phyloP scores from a whole-genome alignment of 2,888 invertebrate species.

The Eustalomyia histrio region DNA sequence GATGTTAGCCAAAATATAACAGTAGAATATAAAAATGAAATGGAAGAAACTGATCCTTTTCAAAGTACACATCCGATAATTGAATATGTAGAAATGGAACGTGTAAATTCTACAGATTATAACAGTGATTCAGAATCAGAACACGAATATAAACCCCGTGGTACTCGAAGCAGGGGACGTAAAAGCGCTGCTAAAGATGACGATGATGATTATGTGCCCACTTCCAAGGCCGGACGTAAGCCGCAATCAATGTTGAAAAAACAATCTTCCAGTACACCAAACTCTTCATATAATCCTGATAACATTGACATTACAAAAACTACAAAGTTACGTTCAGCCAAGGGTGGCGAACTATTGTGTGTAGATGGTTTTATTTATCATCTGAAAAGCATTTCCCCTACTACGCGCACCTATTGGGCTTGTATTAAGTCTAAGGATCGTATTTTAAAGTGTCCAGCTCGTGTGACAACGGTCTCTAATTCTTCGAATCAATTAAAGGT shows the following conservation, averaged over 20 bases:
- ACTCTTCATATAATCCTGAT: conserved; percentile 54
- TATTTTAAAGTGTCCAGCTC: conserved; percentile 73
- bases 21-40: conserved; percentile 47
- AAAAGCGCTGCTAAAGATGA: conserved; percentile 13
- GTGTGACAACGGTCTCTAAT: conserved; percentile 73
- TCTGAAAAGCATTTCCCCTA: conserved; percentile 71
- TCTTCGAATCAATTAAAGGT: conserved; percentile 71
- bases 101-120: conserved; percentile 39
- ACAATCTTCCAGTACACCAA: conserved; percentile 30
- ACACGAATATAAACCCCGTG: conserved; percentile 23
- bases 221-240: conserved; percentile 15
- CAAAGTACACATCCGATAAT: conserved; percentile 52
- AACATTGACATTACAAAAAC: conserved; percentile 68
- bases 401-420: conserved; percentile 75
- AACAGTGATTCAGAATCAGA: conserved; percentile 46
- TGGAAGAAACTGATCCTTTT: conserved; percentile 58
- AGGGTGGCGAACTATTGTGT: conserved; percentile 75
- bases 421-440: conserved; percentile 75
- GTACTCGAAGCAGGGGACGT: conserved; percentile 9
- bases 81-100: conserved; percentile 62
- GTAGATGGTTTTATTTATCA: conserved; percentile 76
- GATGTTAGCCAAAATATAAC: conserved; percentile 6
- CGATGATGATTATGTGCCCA: conserved; percentile 51
- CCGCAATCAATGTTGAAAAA: conserved; percentile 42
- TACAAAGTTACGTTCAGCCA: conserved; percentile 75